Percentiles rank a stretch among this genome's conserved stretches.
Conservation (phyloP, 2,113 vertebrate species). For the Trematomus loennbergii region DNA sequence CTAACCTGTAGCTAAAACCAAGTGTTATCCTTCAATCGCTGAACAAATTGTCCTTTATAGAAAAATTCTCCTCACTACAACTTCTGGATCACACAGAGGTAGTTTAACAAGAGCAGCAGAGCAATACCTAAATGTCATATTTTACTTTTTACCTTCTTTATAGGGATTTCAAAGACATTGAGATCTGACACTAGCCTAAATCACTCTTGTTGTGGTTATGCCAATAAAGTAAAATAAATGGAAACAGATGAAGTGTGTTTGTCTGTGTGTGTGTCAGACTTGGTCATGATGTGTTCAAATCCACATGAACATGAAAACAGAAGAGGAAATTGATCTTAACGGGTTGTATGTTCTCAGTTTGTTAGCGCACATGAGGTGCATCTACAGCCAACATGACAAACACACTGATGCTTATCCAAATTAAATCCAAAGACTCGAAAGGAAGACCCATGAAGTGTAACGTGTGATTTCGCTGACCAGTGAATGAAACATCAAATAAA, state of each 20-base stretch:
- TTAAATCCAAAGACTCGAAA: slow-evolving; percentile 48
- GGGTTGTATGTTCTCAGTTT: slow-evolving; percentile 4
- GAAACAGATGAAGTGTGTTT: background rate
- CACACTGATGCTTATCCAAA: slow-evolving; percentile 47
- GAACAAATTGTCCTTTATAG: too few relatives aligned
- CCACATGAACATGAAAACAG: slow-evolving; percentile 8
- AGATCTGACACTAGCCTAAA: background rate
- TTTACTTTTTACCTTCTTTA: too few relatives aligned
- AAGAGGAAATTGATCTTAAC: slow-evolving; percentile 39
- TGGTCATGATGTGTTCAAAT: background rate
- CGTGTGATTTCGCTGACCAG: background rate
- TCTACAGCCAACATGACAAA: slow-evolving; percentile 22
- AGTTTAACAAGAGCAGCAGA: too few relatives aligned
- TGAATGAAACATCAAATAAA: background rate
- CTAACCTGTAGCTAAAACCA: too few relatives aligned
- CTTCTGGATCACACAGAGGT: too few relatives aligned
- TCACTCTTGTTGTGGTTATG: background rate
- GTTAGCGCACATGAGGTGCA: background rate
- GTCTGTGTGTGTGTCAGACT: background rate
- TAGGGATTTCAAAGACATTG: background rate
- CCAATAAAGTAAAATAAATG: background rate
- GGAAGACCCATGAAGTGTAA: slow-evolving; percentile 13
- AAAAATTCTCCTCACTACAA: too few relatives aligned
- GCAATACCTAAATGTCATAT: too few relatives aligned
- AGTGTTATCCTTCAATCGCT: too few relatives aligned